Evolutionary conservation across 2,888 invertebrate genomes (phyloP).

Genomic region (Rotaria sp.): DNA sequence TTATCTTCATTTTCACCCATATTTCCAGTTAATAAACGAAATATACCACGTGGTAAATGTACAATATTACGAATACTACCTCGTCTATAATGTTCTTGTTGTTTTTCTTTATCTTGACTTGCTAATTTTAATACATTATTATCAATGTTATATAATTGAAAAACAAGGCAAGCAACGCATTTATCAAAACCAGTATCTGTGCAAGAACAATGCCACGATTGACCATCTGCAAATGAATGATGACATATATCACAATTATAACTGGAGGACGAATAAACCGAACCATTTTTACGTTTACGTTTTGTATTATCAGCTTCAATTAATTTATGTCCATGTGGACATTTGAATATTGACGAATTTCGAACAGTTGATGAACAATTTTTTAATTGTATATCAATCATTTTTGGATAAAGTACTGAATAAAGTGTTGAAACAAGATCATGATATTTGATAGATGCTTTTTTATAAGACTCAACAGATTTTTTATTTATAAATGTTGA

Average conservation of each 20-base stretch:
- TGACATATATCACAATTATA: not conserved
- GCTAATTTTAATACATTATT: not conserved
- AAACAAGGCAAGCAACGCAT: not conserved
- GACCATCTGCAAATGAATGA: not conserved
- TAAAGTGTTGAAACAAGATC: not conserved
- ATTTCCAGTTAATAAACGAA: not conserved
- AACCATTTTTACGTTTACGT: not conserved
- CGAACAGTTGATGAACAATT: not conserved
- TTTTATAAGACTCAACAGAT: not conserved
- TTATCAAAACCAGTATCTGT: not conserved
- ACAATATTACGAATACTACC: not conserved
- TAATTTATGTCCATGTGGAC: not conserved
- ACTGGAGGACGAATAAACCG: not conserved
- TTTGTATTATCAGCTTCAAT: not conserved
- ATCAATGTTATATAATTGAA: not conserved
- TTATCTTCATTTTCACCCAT: not conserved
- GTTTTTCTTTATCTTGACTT: not conserved
- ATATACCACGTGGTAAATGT: not conserved
- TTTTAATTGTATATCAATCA: not conserved
- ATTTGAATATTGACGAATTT: not conserved
- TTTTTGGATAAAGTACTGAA: not conserved
- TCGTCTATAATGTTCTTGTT: not conserved
- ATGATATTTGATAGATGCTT: not conserved
- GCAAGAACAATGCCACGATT: constrained; percentile 5
- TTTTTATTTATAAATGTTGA: not conserved